phyloP scores from a whole-genome alignment of 2,888 invertebrate genomes.

The Polymixis flavicincta region DNA sequence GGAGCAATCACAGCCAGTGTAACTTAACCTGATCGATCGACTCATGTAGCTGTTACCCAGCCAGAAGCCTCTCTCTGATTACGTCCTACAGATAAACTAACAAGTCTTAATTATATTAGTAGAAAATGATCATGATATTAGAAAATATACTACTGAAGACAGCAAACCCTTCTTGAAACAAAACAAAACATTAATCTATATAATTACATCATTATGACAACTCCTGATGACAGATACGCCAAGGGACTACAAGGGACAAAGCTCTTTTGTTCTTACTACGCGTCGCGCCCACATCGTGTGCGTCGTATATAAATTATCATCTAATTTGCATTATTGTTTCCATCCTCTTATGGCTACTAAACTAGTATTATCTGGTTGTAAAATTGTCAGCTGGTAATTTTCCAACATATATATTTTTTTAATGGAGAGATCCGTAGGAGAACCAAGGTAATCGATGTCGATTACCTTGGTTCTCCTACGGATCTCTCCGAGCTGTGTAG shows the following conservation, averaged over 20 bases:
- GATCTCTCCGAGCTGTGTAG: too few species aligned
- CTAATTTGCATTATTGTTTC: constrained; percentile 44
- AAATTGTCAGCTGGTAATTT: constrained; percentile 17
- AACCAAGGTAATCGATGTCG: too few species aligned
- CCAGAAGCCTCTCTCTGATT: too few species aligned
- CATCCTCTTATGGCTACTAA: constrained; percentile 14
- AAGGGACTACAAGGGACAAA: constrained; percentile 26
- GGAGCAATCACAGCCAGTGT: too few species aligned
- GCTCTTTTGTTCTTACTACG: constrained; percentile 35
- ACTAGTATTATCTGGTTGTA: neutral
- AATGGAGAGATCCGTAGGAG: too few species aligned
- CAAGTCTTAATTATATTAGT: too few species aligned
- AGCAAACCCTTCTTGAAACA: neutral
- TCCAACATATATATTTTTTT: neutral
- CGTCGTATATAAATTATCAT: constrained; percentile 44
- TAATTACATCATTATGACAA: constrained; percentile 16
- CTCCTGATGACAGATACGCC: constrained; percentile 1
- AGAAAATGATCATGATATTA: neutral
- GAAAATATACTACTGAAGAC: neutral
- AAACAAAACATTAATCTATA: constrained; percentile 10
- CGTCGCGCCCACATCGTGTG: constrained; percentile 13
- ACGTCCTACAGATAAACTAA: too few species aligned
- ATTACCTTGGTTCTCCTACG: too few species aligned
- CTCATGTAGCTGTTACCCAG: too few species aligned
- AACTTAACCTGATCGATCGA: too few species aligned